Evolutionary conservation across 2,113 vertebrate species (phyloP).

Genomic region (Hippoglossus stenolepis): DNA sequence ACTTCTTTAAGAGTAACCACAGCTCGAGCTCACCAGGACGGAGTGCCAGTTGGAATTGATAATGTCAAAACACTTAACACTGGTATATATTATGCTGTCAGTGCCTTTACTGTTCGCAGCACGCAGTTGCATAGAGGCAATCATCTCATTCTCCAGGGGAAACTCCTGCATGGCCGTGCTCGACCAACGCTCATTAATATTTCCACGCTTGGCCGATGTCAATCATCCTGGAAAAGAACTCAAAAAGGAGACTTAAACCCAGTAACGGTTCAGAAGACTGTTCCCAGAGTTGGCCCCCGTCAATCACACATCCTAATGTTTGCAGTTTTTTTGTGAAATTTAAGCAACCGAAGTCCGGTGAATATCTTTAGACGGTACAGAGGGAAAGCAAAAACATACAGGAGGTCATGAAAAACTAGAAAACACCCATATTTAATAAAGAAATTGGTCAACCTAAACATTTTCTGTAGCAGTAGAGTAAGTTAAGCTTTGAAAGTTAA

Average conservation of each 20-base stretch:
- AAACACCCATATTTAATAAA: too few relatives aligned
- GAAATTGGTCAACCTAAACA: too few relatives aligned
- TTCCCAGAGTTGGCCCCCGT: background rate
- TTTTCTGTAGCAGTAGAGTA: too few relatives aligned
- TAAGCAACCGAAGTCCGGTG: too few relatives aligned
- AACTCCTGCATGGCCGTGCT: background rate
- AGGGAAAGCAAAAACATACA: too few relatives aligned
- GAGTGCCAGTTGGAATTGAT: background rate
- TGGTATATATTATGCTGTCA: background rate
- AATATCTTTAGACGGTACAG: too few relatives aligned
- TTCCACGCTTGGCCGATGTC: background rate
- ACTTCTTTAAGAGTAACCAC: background rate
- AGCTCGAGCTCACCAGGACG: background rate
- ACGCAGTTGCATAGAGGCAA: background rate
- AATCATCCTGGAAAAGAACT: background rate
- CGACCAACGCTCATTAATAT: background rate
- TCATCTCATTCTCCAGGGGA: background rate
- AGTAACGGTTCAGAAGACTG: too few relatives aligned
- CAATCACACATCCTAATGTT: too few relatives aligned
- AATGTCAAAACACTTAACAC: background rate
- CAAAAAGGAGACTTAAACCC: too few relatives aligned
- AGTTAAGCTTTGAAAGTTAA: too few relatives aligned
- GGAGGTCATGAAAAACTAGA: too few relatives aligned
- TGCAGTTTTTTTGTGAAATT: too few relatives aligned
- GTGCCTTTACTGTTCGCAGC: background rate